A percentile compares a stretch with the other conserved stretches of the same genome.
These are phyloP conservation scores for Prostheceraeus crozeri DNA, from an alignment of 2,888 invertebrate genomes.

Conservation along the genomic window DNA sequence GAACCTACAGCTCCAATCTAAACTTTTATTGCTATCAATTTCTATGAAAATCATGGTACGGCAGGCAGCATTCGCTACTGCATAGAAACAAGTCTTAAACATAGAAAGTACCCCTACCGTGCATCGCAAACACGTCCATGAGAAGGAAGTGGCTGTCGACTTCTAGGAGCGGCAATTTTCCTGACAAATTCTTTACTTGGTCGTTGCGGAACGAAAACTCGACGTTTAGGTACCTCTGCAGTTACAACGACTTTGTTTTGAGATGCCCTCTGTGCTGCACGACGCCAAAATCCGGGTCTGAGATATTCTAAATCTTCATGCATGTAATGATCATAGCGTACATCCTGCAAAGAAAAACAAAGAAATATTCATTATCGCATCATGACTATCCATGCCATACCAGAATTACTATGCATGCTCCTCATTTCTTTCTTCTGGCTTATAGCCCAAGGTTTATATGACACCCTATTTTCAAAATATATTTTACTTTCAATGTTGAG, in stretches of 20 bases:
- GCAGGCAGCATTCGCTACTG: too few species aligned
- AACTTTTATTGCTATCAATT: too few species aligned
- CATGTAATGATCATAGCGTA: background rate
- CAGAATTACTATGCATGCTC: too few species aligned
- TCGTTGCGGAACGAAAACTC: background rate
- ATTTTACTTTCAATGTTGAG: too few species aligned
- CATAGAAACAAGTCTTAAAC: too few species aligned
- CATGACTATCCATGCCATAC: too few species aligned
- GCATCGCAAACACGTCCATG: conserved; percentile 20
- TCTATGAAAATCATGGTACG: too few species aligned
- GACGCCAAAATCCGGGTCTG: conserved; percentile 16
- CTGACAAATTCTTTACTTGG: background rate
- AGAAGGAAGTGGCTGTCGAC: background rate
- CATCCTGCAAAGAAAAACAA: background rate
- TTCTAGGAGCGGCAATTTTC: background rate
- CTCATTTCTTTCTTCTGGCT: too few species aligned
- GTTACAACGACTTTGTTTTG: too few species aligned
- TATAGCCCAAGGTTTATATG: too few species aligned
- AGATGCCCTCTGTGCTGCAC: background rate
- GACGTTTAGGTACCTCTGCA: background rate
- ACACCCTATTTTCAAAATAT: too few species aligned
- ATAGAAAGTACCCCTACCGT: conserved; percentile 4
- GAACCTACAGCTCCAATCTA: too few species aligned
- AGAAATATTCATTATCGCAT: background rate
- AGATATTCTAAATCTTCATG: conserved; percentile 18